Base-by-base conservation (phyloP, 2,888 invertebrate species). In the Leptopilina syphax region DNA sequence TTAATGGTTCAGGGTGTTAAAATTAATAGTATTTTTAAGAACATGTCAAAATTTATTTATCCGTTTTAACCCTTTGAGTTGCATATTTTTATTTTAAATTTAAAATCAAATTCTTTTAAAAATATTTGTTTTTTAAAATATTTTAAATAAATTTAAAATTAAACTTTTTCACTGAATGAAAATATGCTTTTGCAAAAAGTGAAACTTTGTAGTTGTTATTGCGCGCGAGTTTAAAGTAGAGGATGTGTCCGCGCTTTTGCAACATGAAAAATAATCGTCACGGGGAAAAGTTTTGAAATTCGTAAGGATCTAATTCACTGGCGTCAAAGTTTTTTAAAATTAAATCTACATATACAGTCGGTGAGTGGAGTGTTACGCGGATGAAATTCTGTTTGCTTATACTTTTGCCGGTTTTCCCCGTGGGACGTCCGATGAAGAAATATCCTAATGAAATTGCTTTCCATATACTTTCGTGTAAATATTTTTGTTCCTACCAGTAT, bases 11-110 rank as follows among this genome's bases (percentile, higher is more conserved):
- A 24, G 50, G 18, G 27, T 70, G 70, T 70, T 13, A 54, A 70
- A 57, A 73, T 57, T 73, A 73, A 73, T 73, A 57, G 54, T 57
- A 73, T 57, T 73, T 27, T 73, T n/a, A 73, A 73, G 34, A 34
- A 54, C 70, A 27, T 9, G 13, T 50, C 50, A 27, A 70, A 70
- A 34, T 73, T 41, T 73, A 73, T 73, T 1, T 27, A 34, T 41
- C 27, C 27, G 27, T 50, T 24, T 34, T 34, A 34, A 34, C 34
- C 34, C 34, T 34, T 34, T 34, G 34, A 34, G 34, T 34, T 34
- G 34, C 3, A 34, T 34, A 34, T 3, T 34, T 34, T 34, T 34
- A 34, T 34, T 34, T 34, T 3, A 34, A 3, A 4, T 34, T 34
- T 34, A 34, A 34, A 34, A 34, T 34, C 1, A 0, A 34, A 34